Evolutionary conservation across 2,888 invertebrate species (phyloP).

Genomic region (Nezara viridula): DNA sequence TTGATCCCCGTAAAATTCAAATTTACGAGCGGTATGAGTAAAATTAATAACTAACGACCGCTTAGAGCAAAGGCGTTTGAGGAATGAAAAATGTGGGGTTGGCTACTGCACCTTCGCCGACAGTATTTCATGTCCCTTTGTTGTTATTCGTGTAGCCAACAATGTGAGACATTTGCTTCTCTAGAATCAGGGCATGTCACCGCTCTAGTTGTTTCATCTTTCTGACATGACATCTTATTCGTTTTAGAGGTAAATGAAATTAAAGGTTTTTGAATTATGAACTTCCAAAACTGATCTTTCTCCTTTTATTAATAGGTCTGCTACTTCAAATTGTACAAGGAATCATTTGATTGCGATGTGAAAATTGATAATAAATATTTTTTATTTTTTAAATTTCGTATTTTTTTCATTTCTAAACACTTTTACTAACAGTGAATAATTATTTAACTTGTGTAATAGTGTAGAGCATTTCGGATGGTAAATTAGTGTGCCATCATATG

Average conservation of each 20-base stretch:
- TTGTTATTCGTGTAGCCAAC: not conserved
- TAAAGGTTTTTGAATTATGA: too few species aligned
- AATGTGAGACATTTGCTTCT: not conserved
- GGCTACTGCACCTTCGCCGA: not conserved
- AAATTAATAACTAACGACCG: not conserved
- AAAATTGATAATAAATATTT: too few species aligned
- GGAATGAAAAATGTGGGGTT: slow-evolving; percentile 42
- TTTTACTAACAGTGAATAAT: too few species aligned
- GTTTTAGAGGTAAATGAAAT: not conserved
- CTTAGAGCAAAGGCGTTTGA: not conserved
- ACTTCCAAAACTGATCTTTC: too few species aligned
- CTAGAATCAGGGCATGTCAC: not conserved
- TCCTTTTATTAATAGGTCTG: too few species aligned
- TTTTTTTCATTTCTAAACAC: too few species aligned
- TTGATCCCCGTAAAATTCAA: not conserved
- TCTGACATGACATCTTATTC: not conserved
- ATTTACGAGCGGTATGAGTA: not conserved
- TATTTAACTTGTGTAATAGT: too few species aligned
- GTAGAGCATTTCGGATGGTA: too few species aligned
- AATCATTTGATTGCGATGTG: too few species aligned
- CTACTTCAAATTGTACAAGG: too few species aligned
- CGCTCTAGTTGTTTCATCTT: not conserved
- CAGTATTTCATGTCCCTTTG: not conserved
- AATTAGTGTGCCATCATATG: too few species aligned
- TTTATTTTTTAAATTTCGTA: too few species aligned